These are phyloP conservation scores for Hirtodrosophila confusa DNA, from an alignment of 2,888 invertebrate species.

Conservation along the genomic window DNA sequence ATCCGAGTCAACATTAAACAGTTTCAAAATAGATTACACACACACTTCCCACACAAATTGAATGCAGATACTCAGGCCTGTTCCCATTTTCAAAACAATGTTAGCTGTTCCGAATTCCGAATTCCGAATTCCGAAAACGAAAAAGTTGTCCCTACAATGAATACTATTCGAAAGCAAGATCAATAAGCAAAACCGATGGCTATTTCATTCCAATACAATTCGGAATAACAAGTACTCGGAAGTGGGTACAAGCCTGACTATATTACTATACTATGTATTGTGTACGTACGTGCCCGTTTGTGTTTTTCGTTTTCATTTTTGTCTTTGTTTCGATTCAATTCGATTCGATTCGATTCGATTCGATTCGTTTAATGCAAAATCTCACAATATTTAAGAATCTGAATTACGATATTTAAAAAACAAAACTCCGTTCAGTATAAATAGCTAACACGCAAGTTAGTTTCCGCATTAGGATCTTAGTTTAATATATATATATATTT, in stretches of 20 bases:
- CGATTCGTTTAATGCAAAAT: conserved; percentile 21
- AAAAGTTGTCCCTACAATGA: no score
- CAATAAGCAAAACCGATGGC: no score
- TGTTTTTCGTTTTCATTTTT: conserved; percentile 12
- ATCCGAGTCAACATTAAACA: conserved; percentile 14
- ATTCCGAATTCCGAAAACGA: no score
- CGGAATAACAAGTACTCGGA: no score
- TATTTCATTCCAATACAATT: no score
- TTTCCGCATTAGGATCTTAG: conserved; percentile 40
- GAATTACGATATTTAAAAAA: conserved; percentile 33
- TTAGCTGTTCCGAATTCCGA: no score
- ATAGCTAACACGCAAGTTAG: conserved; percentile 27
- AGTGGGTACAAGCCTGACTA: no score
- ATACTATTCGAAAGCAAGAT: no score
- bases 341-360: conserved; percentile 20
- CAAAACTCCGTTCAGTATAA: conserved; percentile 49
- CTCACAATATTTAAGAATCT: conserved; percentile 46
- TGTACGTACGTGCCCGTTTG: conserved; percentile 4
- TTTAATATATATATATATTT: conserved; percentile 26
- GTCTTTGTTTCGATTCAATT: conserved; percentile 19
- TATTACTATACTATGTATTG: neutral
- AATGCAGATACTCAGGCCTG: conserved; percentile 2
- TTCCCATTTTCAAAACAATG: neutral
- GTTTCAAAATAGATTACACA: conserved; percentile 4
- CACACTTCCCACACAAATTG: neutral